Evolutionary conservation across 2,888 invertebrate species (phyloP).

Genomic region (Mechanitis mazaeus): DNA sequence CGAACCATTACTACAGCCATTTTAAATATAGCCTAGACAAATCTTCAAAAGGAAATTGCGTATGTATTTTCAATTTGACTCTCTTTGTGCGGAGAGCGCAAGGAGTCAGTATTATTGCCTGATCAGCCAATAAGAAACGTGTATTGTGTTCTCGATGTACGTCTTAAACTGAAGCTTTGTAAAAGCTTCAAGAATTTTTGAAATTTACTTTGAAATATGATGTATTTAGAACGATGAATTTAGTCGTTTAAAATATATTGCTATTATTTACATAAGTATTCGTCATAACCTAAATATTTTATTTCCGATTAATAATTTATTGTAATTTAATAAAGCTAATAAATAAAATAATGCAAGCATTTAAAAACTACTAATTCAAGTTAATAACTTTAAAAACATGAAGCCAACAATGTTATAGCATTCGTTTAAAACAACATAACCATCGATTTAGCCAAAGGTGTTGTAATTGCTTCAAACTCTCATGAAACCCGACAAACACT

Average conservation of each 20-base stretch:
- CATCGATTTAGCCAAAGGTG: slow-evolving; percentile 13
- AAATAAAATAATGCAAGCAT: too few species aligned
- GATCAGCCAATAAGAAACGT: slow-evolving; percentile 23
- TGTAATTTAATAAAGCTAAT: too few species aligned
- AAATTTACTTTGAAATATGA: neutral
- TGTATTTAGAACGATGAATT: too few species aligned
- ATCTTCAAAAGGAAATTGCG: slow-evolving; percentile 28
- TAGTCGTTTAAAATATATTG: too few species aligned
- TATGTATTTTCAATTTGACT: slow-evolving; percentile 28
- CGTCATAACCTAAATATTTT: too few species aligned
- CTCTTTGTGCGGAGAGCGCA: slow-evolving; percentile 20
- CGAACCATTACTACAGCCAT: slow-evolving; percentile 9
- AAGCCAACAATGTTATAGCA: too few species aligned
- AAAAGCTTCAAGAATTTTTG: neutral
- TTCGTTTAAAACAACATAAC: neutral
- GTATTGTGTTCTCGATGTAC: slow-evolving; percentile 17
- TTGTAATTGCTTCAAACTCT: slow-evolving; percentile 18
- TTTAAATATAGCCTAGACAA: slow-evolving; percentile 25
- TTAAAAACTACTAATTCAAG: too few species aligned
- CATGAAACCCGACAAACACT: slow-evolving; percentile 27
- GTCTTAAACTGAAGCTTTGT: neutral
- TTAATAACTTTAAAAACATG: too few species aligned
- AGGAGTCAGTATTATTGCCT: slow-evolving; percentile 19
- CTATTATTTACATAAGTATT: too few species aligned
- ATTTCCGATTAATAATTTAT: too few species aligned